Evolutionary conservation across 2,888 invertebrate species (phyloP), one percentile per base, ranked within the genome.

Genomic region (Erannis defoliaria): DNA sequence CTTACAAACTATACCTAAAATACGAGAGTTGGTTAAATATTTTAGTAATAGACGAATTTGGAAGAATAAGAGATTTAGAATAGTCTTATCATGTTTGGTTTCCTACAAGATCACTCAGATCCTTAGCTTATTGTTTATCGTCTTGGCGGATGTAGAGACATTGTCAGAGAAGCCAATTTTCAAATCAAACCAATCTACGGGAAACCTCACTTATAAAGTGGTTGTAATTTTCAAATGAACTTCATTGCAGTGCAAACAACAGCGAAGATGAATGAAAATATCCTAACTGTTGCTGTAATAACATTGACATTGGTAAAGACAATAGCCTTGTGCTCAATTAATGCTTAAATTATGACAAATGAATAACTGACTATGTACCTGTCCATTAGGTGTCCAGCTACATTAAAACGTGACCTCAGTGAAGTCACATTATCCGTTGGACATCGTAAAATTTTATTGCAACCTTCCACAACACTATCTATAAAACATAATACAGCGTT

Each of bases 371-470:
- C 48, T 70, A 33, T 31, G 46, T 46, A 70, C 66, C 67, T 67
- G 66, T 55, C 57, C 50, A 57, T 59, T 64, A 61, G 45, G 50
- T 55, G 55, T 64, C 31, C 37, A 26, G 19, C 33, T 48, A 51
- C 55, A 67, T 71, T 70, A 58, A 64, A 62, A 40, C 48, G 55
- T 64, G 71, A 71, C 71, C 70, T 71, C 64, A 68, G 68, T 75
- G 76, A 76, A 78, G 75, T 75, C 73, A 72, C 59, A 68, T 74
- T 65, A 71, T 54, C 64, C 66, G 66, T 69, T 69, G 66, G 71
- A 70, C 74, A 74, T 77, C 81, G 75, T 85, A 81, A 86, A 84
- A 71, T 78, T 78, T 83, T 82, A 85, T 77, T 76, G 68, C 71
- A 65, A 54, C 70, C 67, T 71, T 73, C 74, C 74, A 74, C 72